Evolutionary conservation across 2,888 invertebrate genomes (phyloP), one percentile per base, ranked within the genome.

Genomic region (Slavum lentiscoides): DNA sequence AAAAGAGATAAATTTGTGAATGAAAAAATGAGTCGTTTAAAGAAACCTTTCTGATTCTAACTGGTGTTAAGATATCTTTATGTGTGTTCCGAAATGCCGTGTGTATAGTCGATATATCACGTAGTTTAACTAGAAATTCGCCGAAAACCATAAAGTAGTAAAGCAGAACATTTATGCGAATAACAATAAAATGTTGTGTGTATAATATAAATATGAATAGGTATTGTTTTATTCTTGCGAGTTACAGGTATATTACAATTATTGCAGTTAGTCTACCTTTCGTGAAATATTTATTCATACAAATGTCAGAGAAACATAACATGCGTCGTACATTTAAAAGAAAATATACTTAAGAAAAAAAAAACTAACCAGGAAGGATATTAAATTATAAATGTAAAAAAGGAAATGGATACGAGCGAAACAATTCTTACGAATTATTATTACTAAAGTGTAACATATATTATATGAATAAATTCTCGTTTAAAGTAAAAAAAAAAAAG

Each of bases 181-280:
- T 58, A 37, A n/a, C 15, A 58, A 70, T 39, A 58, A 39, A 55
- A 70, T 37, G 37, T 4, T 17, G 17, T 43, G 43, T 43, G 3
- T 49, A 15, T 49, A 13, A 49, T n/a, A n/a, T n/a, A 58, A 39
- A 70, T 21, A 13, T 2, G 3, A 39, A n/a, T 70, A n/a, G n/a
- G n/a, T n/a, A 70, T 70, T n/a, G 58, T 70, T 70, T 70, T 58
- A 58, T 58, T 70, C 37, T 30, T 58, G 15, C 21, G 17, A 49
- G 55, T 55, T 37, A 19, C 19, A 55, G 55, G 15, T n/a, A 70
- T 39, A 37, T 58, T 58, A 30, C 53, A 70, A 58, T 58, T 30
- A 30, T 30, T 70, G 37, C 1, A 58, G 69, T n/a, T 37, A n/a
- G 13, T 30, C 55, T 70, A 13, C 3, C 13, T 55, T 8, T 55